Conservation (phyloP, 2,888 invertebrate genomes). For the Torymus auratus region DNA sequence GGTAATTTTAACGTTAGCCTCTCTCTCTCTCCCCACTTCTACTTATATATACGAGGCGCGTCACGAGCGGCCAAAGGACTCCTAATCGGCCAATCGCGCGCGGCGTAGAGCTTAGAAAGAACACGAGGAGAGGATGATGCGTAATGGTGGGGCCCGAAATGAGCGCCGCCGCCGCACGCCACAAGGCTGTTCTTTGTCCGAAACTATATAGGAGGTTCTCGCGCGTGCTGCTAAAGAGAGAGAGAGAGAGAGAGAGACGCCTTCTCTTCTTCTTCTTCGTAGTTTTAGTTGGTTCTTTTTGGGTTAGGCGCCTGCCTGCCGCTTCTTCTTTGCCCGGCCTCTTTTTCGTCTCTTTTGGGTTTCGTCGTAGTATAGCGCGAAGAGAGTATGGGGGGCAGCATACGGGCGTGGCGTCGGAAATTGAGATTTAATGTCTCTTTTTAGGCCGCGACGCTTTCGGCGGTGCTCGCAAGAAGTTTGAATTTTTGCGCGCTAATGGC, state of each 20-base stretch:
- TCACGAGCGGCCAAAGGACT: conserved; percentile 26
- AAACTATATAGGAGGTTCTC: conserved; percentile 64
- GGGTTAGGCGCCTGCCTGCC: too few relatives aligned
- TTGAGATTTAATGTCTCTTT: conserved; percentile 17
- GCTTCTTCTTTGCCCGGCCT: neutral
- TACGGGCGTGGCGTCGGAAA: conserved; percentile 37
- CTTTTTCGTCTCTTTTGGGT: neutral
- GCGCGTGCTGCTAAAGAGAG: too few relatives aligned
- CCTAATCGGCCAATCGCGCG: conserved; percentile 38
- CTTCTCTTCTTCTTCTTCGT: conserved; percentile 11
- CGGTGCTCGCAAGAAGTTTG: too few relatives aligned
- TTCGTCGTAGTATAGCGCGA: neutral
- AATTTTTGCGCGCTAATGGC: too few relatives aligned
- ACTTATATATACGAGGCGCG: conserved; percentile 2
- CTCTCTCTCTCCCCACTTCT: neutral
- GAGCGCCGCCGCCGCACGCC: conserved; percentile 41
- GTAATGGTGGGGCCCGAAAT: conserved; percentile 42
- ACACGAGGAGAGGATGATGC: conserved; percentile 1
- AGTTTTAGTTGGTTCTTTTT: neutral
- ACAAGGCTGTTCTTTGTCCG: conserved; percentile 76
- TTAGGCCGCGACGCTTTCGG: neutral
- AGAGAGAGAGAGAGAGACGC: conserved; percentile 12
- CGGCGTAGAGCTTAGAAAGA: neutral
- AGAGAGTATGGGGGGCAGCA: neutral
- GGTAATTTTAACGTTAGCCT: conserved; percentile 54